Base-by-base conservation (phyloP, 2,888 invertebrate genomes). In the Epistrophe eligans region DNA sequence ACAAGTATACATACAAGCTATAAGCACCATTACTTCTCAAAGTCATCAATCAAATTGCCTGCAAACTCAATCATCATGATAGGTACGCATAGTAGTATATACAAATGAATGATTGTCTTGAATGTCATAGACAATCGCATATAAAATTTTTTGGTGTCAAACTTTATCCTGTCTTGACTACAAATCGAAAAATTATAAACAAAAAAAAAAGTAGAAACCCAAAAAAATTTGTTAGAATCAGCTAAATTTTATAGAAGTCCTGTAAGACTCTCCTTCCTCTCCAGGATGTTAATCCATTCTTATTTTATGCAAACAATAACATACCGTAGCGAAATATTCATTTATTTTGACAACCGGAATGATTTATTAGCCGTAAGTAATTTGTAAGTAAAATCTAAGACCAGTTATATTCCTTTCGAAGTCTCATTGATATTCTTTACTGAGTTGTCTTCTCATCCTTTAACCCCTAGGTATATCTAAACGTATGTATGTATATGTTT, bases 291-390 rank as follows among this genome's bases (percentile, higher is more conserved):
- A 77, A 77, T 81, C 70, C 85, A 67, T 77, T 77, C 52, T 40
- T 24, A 74, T 80, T 77, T 72, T 89, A 89, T 85, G 83, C 89
- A 88, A 88, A 88, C 76, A 84, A 73, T 84, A 87, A 80, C 76
- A 64, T 70, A 57, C 60, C 83, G 73, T 79, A 83, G 76, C 84
- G 79, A 83, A 84, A 80, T 90, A 90, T 90, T 89, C 89, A 90
- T 89, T 90, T 90, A 90, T 90, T 90, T 91, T 91, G 90, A 90
- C 92, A 92, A 90, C 89, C 91, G 88, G 89, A 90, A 91, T 92
- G 92, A 92, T 92, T 92, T 92, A 92, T 92, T 92, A 90, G 91
- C 92, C 92, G 91, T 92, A 90, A 91, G 91, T 92, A 87, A 87
- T 87, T 87, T 87, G 87, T 87, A 83, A 87, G 87, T 87, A 87